phyloP scores from a whole-genome alignment of 1,140 invertebrate genomes.

The Drosophila baimaii region DNA sequence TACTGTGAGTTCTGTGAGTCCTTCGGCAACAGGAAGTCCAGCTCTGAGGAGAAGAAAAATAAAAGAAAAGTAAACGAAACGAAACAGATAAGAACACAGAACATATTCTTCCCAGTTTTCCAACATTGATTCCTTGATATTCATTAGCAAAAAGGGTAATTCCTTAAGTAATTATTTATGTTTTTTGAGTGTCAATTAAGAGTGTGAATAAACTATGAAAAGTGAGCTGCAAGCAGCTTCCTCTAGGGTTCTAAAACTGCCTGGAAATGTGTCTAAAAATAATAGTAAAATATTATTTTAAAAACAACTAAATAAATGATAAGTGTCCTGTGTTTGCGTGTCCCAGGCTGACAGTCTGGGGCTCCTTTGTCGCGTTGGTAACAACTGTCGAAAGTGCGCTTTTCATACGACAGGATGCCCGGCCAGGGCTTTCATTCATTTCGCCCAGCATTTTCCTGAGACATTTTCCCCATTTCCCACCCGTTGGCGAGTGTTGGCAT shows the following conservation, averaged over 20 bases:
- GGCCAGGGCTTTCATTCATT: conserved; percentile 16
- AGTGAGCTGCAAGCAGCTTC: too few species aligned
- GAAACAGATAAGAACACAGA: background rate
- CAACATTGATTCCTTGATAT: background rate
- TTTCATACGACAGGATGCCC: conserved; percentile 35
- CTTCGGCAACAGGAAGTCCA: conserved; percentile 9
- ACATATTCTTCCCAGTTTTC: background rate
- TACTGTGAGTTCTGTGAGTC: conserved; percentile 12
- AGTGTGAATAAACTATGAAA: background rate
- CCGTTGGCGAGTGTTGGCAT: conserved; percentile 8
- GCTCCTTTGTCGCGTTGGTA: conserved; percentile 27
- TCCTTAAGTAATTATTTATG: background rate
- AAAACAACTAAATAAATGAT: background rate
- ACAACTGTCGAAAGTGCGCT: conserved; percentile 39
- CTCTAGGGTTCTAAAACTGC: background rate
- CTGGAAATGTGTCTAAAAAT: too few species aligned
- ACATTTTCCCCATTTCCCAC: background rate
- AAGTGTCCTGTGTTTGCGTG: background rate
- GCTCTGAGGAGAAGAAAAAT: background rate
- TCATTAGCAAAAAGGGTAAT: background rate
- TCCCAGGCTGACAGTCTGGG: background rate
- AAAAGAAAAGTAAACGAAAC: background rate
- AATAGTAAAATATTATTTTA: background rate
- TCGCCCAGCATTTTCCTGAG: background rate
- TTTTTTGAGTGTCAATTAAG: background rate